Evolutionary conservation across 2,888 invertebrate species (phyloP).

Genomic region (Hypomecis punctinalis): DNA sequence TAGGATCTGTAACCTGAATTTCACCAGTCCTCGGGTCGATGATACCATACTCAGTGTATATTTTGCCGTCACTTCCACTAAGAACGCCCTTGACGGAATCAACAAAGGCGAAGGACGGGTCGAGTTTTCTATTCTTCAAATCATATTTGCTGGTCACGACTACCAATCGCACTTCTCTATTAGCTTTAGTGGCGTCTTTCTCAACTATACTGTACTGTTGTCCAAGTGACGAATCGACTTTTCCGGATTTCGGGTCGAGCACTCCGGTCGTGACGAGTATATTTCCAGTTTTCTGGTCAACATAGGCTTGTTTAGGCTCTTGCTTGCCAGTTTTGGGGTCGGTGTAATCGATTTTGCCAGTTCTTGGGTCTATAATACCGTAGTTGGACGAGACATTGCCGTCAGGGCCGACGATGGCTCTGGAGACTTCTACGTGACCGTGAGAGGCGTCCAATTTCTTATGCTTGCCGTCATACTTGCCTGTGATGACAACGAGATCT

Average conservation of each 20-base stretch:
- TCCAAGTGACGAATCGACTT: constrained; percentile 87
- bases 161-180: constrained; percentile 84
- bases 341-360: constrained; percentile 86
- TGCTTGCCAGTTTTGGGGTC: constrained; percentile 87
- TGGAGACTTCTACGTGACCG: constrained; percentile 83
- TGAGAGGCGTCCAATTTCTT: constrained; percentile 78
- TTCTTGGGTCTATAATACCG: constrained; percentile 87
- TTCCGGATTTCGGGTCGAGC: constrained; percentile 87
- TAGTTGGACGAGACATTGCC: constrained; percentile 86
- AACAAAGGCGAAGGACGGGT: constrained; percentile 82
- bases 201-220: constrained; percentile 88
- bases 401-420: constrained; percentile 85
- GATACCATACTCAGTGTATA: constrained; percentile 86
- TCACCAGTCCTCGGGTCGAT: constrained; percentile 86
- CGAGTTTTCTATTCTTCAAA: constrained; percentile 79
- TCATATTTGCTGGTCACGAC: constrained; percentile 86
- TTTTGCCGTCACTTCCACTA: constrained; percentile 86
- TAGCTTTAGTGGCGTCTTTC: constrained; percentile 88
- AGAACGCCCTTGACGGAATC: constrained; percentile 78
- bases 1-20: constrained; percentile 72
- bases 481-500: constrained; percentile 86
- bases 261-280: constrained; percentile 87
- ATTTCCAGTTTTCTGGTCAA: constrained; percentile 89
- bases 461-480: constrained; percentile 86
- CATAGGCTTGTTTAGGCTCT: constrained; percentile 87